Base-by-base conservation (phyloP, 2,888 invertebrate species). In the Drosophila birchii region DNA sequence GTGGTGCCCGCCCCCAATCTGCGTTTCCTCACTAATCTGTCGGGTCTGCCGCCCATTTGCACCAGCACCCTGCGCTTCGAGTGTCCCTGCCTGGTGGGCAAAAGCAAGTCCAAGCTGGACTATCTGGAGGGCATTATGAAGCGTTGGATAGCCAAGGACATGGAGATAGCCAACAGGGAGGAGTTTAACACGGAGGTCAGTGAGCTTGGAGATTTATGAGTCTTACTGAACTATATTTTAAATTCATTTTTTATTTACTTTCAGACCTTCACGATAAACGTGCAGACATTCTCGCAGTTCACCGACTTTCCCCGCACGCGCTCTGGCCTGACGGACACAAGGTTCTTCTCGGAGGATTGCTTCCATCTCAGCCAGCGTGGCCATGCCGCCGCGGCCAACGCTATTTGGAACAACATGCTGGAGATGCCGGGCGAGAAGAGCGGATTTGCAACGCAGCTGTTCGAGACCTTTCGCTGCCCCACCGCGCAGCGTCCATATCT, bases 301-400 rank as follows among this genome's bases (percentile, higher is more conserved):
- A 59, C 92, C 0, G 82, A 82, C 7, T 89, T 94, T 55, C 94
- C 94, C 0, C 85, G 68, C 20, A 88, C 68, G 1, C 75, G 88
- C 2, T 86, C 93, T 49, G 94, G 93, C 1, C 76, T 75, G 1
- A 90, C 92, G 0, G 95, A 95, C 89, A 92, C 92, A 43, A 90
- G 93, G 1, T 94, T 93, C 86, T 89, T 95, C 54, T 94, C 95
- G 0, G 89, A 91, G 41, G 95, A 95, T 86, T 95, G 95, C 86
- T 95, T 95, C 78, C 95, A 95, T 86, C 90, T 94, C 8, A 95
- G 94, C 76, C 95, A 95, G 85, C 94, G 93, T 78, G 93, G 93
- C 18, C 93, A 95, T 73, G 94, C 95, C 59, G 44, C 76, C 82
- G 95, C 93, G 76, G 93, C 94, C 20, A 94, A 94, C 82, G 93